These are phyloP conservation scores for Actenoides lindsayi DNA, from an alignment of 2,113 vertebrate species.

Conservation along the genomic window DNA sequence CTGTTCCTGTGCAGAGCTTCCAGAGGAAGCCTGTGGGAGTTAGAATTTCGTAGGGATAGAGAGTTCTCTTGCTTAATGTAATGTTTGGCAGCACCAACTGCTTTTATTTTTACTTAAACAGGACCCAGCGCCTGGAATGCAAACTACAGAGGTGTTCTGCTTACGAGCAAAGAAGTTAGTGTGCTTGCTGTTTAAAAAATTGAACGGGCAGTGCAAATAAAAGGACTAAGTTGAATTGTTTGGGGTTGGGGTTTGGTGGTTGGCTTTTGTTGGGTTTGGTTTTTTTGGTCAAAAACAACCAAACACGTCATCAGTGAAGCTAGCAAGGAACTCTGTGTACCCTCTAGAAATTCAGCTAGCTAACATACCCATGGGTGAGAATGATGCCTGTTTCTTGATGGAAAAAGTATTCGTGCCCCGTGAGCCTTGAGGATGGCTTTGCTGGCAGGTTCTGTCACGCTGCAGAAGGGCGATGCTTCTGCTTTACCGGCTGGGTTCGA, in stretches of 20 bases:
- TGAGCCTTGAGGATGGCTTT: neutral
- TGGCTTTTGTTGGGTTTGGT: no score
- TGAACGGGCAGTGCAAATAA: neutral
- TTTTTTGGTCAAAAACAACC: no score
- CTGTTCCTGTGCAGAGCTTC: neutral
- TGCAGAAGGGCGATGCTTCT: neutral
- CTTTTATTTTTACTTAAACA: neutral
- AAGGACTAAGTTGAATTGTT: no score
- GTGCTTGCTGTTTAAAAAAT: neutral
- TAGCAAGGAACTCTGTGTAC: neutral
- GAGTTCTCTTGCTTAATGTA: neutral
- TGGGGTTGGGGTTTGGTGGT: no score
- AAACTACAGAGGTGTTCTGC: neutral
- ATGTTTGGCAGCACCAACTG: neutral
- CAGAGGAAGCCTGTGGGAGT: neutral
- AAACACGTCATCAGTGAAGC: neutral
- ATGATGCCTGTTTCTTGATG: neutral
- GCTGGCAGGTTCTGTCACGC: neutral
- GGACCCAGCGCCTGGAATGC: neutral
- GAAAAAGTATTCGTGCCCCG: neutral
- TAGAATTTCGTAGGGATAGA: neutral
- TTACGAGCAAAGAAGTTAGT: neutral
- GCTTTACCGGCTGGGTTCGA: neutral
- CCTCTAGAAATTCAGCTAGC: neutral
- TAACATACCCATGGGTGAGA: fast-evolving